phyloP scores from a whole-genome alignment of 92 coral and sea anemone genomes.

The Zoanthus sansibaricus region DNA sequence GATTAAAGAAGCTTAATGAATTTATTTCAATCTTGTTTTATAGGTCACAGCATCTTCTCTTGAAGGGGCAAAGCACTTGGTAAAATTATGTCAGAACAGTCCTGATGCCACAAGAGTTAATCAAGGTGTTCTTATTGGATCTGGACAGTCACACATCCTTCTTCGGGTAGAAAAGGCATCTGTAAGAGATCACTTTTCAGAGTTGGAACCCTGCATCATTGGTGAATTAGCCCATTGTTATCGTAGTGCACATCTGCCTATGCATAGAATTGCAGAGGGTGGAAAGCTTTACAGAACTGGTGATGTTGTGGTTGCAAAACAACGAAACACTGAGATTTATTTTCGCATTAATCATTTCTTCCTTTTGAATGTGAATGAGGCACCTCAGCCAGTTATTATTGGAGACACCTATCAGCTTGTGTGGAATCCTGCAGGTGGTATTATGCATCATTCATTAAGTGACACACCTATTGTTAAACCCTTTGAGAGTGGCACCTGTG shows the following conservation, averaged over 20 bases:
- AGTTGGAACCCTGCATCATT: slow-evolving; percentile 31
- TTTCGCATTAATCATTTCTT: slow-evolving; percentile 49
- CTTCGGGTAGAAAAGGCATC: slow-evolving; percentile 44
- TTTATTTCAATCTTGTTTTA: slow-evolving; percentile 22
- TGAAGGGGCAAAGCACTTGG: slow-evolving; percentile 63
- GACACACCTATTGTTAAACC: slow-evolving; percentile 68
- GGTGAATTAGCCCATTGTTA: slow-evolving; percentile 50
- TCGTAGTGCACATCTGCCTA: slow-evolving; percentile 68
- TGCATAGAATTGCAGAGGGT: slow-evolving; percentile 56
- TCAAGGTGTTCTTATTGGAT: slow-evolving; percentile 64
- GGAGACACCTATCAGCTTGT: slow-evolving; percentile 63
- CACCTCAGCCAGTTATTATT: slow-evolving; percentile 46
- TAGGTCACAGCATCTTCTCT: slow-evolving; percentile 66
- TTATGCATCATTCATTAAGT: slow-evolving; percentile 61
- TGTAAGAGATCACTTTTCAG: slow-evolving; percentile 22
- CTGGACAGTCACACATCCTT: slow-evolving; percentile 54
- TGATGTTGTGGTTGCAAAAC: slow-evolving; percentile 53
- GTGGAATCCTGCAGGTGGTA: slow-evolving; percentile 59
- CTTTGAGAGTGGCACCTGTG: slow-evolving; percentile 51
- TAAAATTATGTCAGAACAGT: slow-evolving; percentile 63
- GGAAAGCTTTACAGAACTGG: slow-evolving; percentile 68
- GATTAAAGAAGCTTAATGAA: slow-evolving; percentile 11
- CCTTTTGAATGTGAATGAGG: slow-evolving; percentile 56
- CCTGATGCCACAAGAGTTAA: slow-evolving; percentile 57
- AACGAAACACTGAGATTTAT: slow-evolving; percentile 53